A percentile compares a stretch with the other conserved stretches of the same genome.
Conservation (phyloP, 2,797 vertebrate genomes). For the Sitta carolinensis region DNA sequence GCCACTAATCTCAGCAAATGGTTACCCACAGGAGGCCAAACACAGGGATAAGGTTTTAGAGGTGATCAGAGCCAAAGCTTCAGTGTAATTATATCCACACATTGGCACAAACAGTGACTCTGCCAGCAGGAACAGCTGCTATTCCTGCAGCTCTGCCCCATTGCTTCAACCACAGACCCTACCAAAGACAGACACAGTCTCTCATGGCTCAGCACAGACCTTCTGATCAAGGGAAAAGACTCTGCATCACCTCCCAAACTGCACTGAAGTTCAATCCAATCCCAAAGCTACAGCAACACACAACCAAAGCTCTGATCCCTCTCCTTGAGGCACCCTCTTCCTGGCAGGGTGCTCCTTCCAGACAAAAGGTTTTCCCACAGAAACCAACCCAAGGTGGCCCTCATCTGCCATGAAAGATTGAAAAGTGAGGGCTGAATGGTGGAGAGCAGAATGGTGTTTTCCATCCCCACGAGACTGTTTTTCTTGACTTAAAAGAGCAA, state of each 20-base stretch:
- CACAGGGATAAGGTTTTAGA: background rate
- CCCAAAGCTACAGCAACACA: background rate
- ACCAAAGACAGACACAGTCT: background rate
- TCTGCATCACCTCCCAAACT: background rate
- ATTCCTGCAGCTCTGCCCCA: background rate
- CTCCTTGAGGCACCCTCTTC: background rate
- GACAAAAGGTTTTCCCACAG: background rate
- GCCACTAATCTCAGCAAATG: background rate
- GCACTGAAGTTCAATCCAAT: background rate
- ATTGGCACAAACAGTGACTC: accelerated
- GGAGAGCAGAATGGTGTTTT: background rate
- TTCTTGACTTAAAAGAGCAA: background rate
- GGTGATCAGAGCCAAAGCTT: background rate
- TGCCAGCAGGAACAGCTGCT: background rate
- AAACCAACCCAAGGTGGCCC: background rate
- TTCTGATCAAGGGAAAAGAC: background rate
- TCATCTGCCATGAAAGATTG: background rate
- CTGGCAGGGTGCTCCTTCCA: background rate
- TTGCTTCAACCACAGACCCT: background rate
- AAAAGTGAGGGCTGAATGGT: background rate
- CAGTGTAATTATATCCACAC: background rate
- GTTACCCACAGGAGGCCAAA: background rate
- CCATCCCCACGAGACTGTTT: background rate
- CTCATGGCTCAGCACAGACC: background rate
- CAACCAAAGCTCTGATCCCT: background rate